phyloP scores from a whole-genome alignment of 1,140 invertebrate genomes.

The Cyclargus thomasi region DNA sequence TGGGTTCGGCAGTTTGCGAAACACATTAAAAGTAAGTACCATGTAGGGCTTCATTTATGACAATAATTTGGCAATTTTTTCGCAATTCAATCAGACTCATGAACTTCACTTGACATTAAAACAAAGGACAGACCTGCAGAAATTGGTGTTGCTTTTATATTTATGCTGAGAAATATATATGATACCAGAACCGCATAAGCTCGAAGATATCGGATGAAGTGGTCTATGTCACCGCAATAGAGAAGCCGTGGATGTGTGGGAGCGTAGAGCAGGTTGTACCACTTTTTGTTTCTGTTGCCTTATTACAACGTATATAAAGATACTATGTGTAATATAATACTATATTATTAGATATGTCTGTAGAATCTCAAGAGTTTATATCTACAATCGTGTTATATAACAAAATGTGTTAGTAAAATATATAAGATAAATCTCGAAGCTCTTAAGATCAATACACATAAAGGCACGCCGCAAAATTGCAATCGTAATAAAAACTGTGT shows the following conservation, averaged over 20 bases:
- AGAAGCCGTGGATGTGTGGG: slow-evolving; percentile 66
- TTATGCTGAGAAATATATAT: slow-evolving; percentile 23
- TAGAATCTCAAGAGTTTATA: too few relatives aligned
- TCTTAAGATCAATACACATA: slow-evolving; percentile 20
- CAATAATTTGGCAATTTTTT: not conserved
- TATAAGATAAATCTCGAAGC: not conserved
- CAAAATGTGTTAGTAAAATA: not conserved
- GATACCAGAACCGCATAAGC: slow-evolving; percentile 28
- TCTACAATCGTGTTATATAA: not conserved
- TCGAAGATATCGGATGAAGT: slow-evolving; percentile 59
- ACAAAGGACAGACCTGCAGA: slow-evolving; percentile 4
- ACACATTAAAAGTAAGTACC: slow-evolving; percentile 18
- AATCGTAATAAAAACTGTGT: slow-evolving; percentile 35
- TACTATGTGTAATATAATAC: too few relatives aligned
- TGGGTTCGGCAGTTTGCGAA: slow-evolving; percentile 29
- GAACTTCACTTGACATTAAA: too few relatives aligned
- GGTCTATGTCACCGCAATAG: slow-evolving; percentile 54
- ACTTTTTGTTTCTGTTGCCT: slow-evolving; percentile 44
- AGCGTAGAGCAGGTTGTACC: slow-evolving; percentile 53
- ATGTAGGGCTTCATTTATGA: too few relatives aligned
- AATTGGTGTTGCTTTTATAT: slow-evolving; percentile 22
- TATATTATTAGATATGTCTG: too few relatives aligned
- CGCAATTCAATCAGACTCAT: not conserved
- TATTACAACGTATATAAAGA: not conserved
- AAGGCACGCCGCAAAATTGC: slow-evolving; percentile 42